Base-by-base conservation (phyloP, 23 tunicate species). In the Halocynthia roretzi region DNA sequence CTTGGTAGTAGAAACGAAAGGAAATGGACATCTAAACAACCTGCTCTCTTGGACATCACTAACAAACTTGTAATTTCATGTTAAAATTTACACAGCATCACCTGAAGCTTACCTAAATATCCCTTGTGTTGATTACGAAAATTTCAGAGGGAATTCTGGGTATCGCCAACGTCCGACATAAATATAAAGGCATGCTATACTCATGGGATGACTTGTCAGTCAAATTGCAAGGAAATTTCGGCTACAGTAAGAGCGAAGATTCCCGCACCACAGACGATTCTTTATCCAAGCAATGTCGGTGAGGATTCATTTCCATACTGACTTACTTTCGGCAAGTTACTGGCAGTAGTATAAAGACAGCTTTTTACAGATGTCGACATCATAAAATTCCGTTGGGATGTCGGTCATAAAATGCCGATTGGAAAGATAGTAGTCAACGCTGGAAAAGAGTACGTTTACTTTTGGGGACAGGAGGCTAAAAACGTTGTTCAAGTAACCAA, bases 401-500 rank as follows among this genome's bases (percentile, higher is more conserved):
- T 14, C 0, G 56, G 56, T 12, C 31, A 19, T 56, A 62, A 62
- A 40, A 50, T 74, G 78, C 78, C 78, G 31, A 53, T 48, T 11
- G 55, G 61, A 22, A 54, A 8, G 10, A 56, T 74, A 20, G 22
- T 54, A 22, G 78, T 53, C 9, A 14, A 8, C 5, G 55, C 78
- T 11, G 78, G 60, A 64, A 54, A 8, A 15, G 23, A 74, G 21
- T 74, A 64, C 64, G 5, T 74, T 54, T 8, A 50, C 22, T 56
- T 74, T 64, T 74, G 78, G 78, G 78, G 78, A 52, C 54, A 56
- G 22, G 78, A 74, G 31, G 56, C 50, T 8, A 74, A 54, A 18
- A 54, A 74, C 56, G 22, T 74, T 56, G 78, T 74, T 44, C 78
- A 74, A 48, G 78, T 56, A 8, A 74, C 14, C 5, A 19, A 58